These are phyloP conservation scores for Ephestia elutella DNA, from an alignment of 1,140 invertebrate genomes.

Conservation along the genomic window DNA sequence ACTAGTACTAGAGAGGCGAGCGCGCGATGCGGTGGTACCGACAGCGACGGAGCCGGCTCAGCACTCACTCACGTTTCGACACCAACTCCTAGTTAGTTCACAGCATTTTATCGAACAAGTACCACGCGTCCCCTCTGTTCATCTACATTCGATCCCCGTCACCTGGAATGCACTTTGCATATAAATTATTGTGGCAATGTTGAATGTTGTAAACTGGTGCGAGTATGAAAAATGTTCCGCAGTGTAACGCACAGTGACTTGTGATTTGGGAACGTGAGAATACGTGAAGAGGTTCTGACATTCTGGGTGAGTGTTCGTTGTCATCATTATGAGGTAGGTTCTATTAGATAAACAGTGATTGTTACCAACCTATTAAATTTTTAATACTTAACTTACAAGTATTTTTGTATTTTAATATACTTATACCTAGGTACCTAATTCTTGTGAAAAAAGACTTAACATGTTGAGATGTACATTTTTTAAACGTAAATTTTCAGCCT, in stretches of 20 bases:
- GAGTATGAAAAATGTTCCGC: conserved; percentile 1
- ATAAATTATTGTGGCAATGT: neutral
- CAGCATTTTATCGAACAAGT: neutral
- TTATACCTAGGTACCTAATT: no score
- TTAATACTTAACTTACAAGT: no score
- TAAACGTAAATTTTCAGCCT: no score
- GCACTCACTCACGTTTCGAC: neutral
- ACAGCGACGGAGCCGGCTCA: neutral
- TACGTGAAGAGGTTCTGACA: neutral
- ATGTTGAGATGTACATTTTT: no score
- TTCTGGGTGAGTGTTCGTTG: neutral
- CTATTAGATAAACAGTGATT: neutral
- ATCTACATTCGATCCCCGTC: neutral
- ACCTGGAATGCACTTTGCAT: neutral
- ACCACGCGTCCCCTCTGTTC: neutral
- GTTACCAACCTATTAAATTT: neutral
- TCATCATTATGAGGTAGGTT: neutral
- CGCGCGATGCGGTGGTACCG: neutral
- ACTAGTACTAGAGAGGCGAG: neutral
- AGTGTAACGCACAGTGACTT: neutral
- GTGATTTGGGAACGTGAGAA: conserved; percentile 1
- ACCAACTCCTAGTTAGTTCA: conserved; percentile 1
- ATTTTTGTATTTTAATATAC: no score
- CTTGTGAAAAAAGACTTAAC: no score
- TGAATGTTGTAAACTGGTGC: conserved; percentile 1